Evolutionary conservation across 2,888 invertebrate genomes (phyloP).

Genomic region (Dolomedes plantarius): DNA sequence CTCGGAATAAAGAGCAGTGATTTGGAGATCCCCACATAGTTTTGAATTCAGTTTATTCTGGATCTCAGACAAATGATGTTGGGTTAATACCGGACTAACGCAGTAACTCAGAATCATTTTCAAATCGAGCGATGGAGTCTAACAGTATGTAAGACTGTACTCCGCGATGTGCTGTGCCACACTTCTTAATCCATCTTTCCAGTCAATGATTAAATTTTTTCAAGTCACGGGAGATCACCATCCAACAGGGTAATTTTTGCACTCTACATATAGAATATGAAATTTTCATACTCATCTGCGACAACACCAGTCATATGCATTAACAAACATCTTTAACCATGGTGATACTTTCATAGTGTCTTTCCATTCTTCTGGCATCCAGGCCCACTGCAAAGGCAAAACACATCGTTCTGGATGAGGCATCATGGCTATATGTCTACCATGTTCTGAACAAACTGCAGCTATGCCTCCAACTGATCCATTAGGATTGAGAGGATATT

Average conservation of each 20-base stretch:
- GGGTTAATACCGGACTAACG: conserved; percentile 42
- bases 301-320: conserved; percentile 81
- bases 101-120: conserved; percentile 40
- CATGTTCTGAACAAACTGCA: conserved; percentile 91
- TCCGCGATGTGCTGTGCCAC: no score
- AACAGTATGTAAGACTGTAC: no score
- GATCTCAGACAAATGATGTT: conserved; percentile 30
- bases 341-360: conserved; percentile 83
- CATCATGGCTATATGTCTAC: conserved; percentile 97
- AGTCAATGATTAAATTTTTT: no score
- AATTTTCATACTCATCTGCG: no score
- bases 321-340: conserved; percentile 94
- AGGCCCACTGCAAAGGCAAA: conserved; percentile 93
- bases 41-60: conserved; percentile 30
- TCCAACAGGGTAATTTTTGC: no score
- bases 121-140: no score
- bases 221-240: no score
- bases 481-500: conserved; percentile 94
- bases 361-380: conserved; percentile 78
- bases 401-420: conserved; percentile 97
- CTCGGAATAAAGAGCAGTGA: conserved; percentile 81
- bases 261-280: no score
- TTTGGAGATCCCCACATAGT: not conserved
- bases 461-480: conserved; percentile 91
- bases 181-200: no score